Conservation (phyloP, 1,140 invertebrate genomes). For the Notospermus geniculatus region DNA sequence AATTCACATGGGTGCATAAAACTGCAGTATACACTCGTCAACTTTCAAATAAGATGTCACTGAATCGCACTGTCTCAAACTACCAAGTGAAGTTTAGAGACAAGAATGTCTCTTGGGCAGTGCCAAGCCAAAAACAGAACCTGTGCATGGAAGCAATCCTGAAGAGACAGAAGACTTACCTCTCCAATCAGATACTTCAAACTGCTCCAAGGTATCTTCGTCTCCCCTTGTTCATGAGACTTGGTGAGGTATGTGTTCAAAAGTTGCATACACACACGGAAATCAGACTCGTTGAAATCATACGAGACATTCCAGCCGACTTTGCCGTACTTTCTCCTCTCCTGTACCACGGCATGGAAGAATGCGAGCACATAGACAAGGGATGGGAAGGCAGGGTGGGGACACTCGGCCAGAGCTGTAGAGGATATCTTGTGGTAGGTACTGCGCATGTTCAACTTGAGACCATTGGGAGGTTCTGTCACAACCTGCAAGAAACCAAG, state of each 20-base stretch:
- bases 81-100: too few species aligned
- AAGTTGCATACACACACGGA: conserved; percentile 79
- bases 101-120: too few species aligned
- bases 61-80: too few species aligned
- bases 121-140: background rate
- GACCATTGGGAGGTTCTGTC: conserved; percentile 82
- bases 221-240: conserved; percentile 61
- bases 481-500: conserved; percentile 65
- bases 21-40: too few species aligned
- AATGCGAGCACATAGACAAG: conserved; percentile 82
- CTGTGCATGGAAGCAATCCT: background rate
- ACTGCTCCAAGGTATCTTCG: conserved; percentile 78
- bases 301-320: conserved; percentile 91
- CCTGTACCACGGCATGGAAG: conserved; percentile 86
- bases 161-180: conserved; percentile 53
- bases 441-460: conserved; percentile 84
- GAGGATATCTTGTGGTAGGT: conserved; percentile 81
- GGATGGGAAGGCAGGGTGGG: conserved; percentile 71
- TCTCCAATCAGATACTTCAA: conserved; percentile 89
- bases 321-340: conserved; percentile 86
- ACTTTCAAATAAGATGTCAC: too few species aligned
- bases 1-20: too few species aligned
- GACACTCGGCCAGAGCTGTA: conserved; percentile 68
- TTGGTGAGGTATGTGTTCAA: conserved; percentile 78
- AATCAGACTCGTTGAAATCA: conserved; percentile 91